Evolutionary conservation across 2,797 vertebrate species (phyloP).

Genomic region (Mycteria americana): DNA sequence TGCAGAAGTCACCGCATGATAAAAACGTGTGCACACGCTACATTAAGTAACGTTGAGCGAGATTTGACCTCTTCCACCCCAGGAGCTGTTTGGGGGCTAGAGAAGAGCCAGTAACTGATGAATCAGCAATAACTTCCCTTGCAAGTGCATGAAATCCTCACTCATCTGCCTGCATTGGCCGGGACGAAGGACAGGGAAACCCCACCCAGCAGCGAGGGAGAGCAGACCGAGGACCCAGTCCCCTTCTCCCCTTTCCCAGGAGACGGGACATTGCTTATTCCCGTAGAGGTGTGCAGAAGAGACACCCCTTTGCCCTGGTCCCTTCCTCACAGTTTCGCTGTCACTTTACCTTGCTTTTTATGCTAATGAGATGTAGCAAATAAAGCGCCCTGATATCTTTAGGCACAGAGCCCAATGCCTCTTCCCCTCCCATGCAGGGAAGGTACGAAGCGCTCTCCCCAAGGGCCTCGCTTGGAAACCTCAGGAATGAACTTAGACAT

Average conservation of each 20-base stretch:
- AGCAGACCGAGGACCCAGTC: neutral
- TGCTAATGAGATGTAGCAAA: neutral
- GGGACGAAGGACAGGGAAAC: neutral
- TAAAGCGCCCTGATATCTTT: neutral
- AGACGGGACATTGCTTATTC: neutral
- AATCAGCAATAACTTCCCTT: neutral
- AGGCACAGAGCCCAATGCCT: neutral
- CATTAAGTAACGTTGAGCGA: neutral
- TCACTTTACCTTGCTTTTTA: neutral
- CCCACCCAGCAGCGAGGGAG: accelerated
- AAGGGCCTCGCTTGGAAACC: neutral
- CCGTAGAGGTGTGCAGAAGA: neutral
- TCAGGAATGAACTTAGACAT: neutral
- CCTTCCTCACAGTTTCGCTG: neutral
- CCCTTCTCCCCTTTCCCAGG: neutral
- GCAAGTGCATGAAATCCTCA: neutral
- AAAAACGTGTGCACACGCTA: neutral
- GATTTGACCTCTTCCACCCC: neutral
- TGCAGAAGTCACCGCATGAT: neutral
- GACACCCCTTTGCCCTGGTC: neutral
- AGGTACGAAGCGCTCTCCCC: neutral
- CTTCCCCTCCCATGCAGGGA: neutral
- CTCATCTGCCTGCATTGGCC: neutral
- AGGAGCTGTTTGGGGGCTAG: neutral
- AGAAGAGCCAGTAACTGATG: neutral